Percentiles rank a stretch among this genome's conserved stretches.
phyloP scores from a whole-genome alignment of 2,113 vertebrate species.

The Etheostoma cragini region DNA sequence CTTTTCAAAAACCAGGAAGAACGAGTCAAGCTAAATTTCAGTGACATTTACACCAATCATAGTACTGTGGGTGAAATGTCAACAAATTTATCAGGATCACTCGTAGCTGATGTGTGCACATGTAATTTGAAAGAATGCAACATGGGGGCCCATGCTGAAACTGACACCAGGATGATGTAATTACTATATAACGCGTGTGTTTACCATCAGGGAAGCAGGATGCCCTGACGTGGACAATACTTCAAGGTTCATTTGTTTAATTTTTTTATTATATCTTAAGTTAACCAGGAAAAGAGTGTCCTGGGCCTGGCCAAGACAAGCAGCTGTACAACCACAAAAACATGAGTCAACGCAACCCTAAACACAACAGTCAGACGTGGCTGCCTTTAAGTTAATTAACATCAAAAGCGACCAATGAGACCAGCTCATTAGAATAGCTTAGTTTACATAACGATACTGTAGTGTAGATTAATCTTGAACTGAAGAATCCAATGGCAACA shows the following conservation, averaged over 20 bases:
- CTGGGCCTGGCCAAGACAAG: too few relatives aligned
- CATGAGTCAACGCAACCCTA: too few relatives aligned
- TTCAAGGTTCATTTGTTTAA: background rate
- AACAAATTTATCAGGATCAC: background rate
- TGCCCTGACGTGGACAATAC: background rate
- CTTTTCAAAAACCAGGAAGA: background rate
- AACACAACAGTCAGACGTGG: too few relatives aligned
- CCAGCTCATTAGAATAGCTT: too few relatives aligned
- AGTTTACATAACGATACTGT: background rate
- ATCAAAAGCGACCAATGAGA: too few relatives aligned
- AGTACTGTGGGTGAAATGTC: constrained; percentile 26
- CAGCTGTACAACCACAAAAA: too few relatives aligned
- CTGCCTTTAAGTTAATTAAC: too few relatives aligned
- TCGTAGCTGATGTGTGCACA: background rate
- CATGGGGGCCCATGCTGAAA: background rate
- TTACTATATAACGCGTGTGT: background rate
- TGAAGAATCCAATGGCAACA: background rate
- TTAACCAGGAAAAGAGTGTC: too few relatives aligned
- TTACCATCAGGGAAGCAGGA: background rate
- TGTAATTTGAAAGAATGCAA: background rate
- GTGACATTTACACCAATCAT: constrained; percentile 37
- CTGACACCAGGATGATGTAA: too few relatives aligned
- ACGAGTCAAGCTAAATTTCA: constrained; percentile 7
- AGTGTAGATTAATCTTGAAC: background rate
- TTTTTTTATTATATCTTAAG: too few relatives aligned